Evolutionary conservation across 2,797 vertebrate genomes (phyloP), one percentile per base, ranked within the genome.

Genomic region (Lutjanus argentimaculatus): DNA sequence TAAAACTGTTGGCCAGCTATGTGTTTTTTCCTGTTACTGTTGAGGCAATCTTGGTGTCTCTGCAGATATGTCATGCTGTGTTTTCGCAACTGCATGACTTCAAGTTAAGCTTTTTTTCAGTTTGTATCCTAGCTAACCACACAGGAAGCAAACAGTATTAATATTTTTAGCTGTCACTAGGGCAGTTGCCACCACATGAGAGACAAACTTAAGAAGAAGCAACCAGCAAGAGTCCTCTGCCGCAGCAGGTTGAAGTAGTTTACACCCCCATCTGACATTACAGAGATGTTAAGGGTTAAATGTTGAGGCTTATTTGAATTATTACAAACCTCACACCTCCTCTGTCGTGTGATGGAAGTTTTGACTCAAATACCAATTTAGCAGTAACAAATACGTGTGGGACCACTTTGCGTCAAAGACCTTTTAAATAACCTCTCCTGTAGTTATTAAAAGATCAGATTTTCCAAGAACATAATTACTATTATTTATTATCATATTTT

Each of bases 141-240:
- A 91, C 80, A 91, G 91, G 89, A 93, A 91, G 78, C 40, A 53
- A 75, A 53, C 52, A 46, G 59, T 61, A 79, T 82, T 87, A 87
- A 83, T 91, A 85, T 90, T 89, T 91, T 48, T 85, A 89, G 77
- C 71, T 59, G 83, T 92, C 7, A 2, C 80, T 40, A 22, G 3
- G 62, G 85, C 78, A 75, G 88, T 83, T 56, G 71, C 12, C 52
- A 75, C 70, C 65, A 69, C 74, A 80, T 19, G n/a, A 75, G 55
- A 46, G 58, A 82, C 57, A 42, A 8, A n/a, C 3, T 76, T 14
- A 79, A 67, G 22, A 51, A 16, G 13, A 25, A 30, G 12, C 40
- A 71, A 53, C 9, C n/a, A 21, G 42, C 36, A 46, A 15, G 56
- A 45, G 25, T 6, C 2, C 25, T 40, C 19, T 40, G 58, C 43